A percentile compares a stretch with the other conserved stretches of the same genome.
Conservation (phyloP, 2,888 invertebrate species). For the Frankliniella fusca region DNA sequence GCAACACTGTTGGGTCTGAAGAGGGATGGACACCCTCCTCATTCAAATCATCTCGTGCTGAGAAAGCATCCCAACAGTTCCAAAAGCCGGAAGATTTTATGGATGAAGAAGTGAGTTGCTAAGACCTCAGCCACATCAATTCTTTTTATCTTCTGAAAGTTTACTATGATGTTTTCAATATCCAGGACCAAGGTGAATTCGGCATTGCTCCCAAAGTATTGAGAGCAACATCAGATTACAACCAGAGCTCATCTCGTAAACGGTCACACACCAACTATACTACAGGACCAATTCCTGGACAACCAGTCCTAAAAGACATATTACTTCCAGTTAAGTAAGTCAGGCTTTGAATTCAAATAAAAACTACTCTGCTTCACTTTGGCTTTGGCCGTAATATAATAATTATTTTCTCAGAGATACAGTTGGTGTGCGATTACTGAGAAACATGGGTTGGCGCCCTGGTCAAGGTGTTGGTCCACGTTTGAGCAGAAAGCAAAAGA, state of each 20-base stretch:
- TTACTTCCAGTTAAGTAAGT: conserved; percentile 52
- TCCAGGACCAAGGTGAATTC: conserved; percentile 79
- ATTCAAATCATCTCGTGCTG: conserved; percentile 82
- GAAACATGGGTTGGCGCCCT: conserved; percentile 88
- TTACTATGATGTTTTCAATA: conserved; percentile 26
- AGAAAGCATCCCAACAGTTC: conserved; percentile 56
- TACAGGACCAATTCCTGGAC: conserved; percentile 56
- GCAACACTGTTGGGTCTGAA: conserved; percentile 90
- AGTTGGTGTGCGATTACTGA: conserved; percentile 78
- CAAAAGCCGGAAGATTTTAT: conserved; percentile 91
- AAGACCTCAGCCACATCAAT: neutral
- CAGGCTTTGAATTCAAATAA: neutral
- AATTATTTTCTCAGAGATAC: conserved; percentile 62
- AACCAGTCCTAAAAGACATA: conserved; percentile 66
- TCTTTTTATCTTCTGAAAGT: conserved; percentile 3
- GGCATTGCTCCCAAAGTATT: conserved; percentile 90
- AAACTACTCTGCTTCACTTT: conserved; percentile 20
- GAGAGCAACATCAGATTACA: conserved; percentile 74
- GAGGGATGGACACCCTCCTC: conserved; percentile 92
- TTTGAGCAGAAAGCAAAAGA: conserved; percentile 49
- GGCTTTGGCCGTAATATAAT: conserved; percentile 30
- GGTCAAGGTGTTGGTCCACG: conserved; percentile 79
- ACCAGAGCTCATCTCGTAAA: conserved; percentile 43
- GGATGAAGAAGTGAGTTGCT: conserved; percentile 78
- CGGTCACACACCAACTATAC: conserved; percentile 43